Conservation (phyloP, 2,888 invertebrate genomes). For the Troilus luridus region DNA sequence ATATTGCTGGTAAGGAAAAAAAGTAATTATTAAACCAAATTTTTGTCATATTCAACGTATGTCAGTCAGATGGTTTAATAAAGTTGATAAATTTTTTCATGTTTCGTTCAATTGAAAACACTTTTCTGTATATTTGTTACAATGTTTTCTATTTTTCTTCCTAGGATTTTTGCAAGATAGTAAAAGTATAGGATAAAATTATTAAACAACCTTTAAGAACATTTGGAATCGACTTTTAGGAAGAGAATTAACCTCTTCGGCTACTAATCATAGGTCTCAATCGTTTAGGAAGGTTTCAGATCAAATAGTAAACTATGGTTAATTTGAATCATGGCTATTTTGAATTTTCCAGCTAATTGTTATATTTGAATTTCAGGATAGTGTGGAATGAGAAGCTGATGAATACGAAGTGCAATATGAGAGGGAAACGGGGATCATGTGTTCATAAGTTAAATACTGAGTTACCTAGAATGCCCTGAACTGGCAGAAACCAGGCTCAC, state of each 20-base stretch:
- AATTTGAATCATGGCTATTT: background rate
- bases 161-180: background rate
- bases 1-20: background rate
- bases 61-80: background rate
- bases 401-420: slow-evolving; percentile 58
- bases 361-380: slow-evolving; percentile 7
- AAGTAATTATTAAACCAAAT: background rate
- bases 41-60: background rate
- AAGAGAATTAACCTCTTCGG: slow-evolving; percentile 7
- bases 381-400: slow-evolving; percentile 30
- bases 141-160: slow-evolving; percentile 33
- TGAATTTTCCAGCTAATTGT: background rate
- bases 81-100: background rate
- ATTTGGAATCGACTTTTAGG: background rate
- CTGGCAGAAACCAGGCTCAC: slow-evolving; percentile 54
- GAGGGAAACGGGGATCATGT: slow-evolving; percentile 55
- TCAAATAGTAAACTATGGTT: background rate
- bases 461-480: slow-evolving; percentile 58
- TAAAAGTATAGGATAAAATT: background rate
- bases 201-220: background rate
- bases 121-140: background rate
- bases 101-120: background rate
- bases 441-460: slow-evolving; percentile 58
- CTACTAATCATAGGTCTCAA: background rate
- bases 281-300: slow-evolving; percentile 25